Evolutionary conservation across 1,140 invertebrate genomes (phyloP).

Genomic region (Helicoverpa zea): DNA sequence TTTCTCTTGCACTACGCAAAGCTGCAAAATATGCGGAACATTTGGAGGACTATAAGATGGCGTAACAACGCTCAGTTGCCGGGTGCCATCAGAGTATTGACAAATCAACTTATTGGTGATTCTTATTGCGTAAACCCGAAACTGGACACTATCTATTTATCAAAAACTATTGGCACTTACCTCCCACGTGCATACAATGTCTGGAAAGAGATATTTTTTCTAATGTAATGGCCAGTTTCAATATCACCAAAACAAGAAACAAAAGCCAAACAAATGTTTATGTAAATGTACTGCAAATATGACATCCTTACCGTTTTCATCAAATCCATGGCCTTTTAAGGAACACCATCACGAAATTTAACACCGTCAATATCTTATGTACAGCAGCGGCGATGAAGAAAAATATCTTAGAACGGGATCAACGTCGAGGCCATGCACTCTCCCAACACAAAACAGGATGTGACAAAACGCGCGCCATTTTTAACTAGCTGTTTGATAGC

Average conservation of each 20-base stretch:
- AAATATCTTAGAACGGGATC: slow-evolving; percentile 82
- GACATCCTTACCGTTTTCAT: slow-evolving; percentile 85
- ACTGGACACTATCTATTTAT: slow-evolving; percentile 73
- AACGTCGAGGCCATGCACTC: slow-evolving; percentile 84
- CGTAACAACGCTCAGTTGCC: slow-evolving; percentile 86
- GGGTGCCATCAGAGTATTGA: slow-evolving; percentile 84
- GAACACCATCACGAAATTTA: slow-evolving; percentile 86
- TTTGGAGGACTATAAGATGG: slow-evolving; percentile 86
- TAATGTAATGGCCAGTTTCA: slow-evolving; percentile 87
- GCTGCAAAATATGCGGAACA: slow-evolving; percentile 83
- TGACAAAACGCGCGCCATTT: slow-evolving; percentile 85
- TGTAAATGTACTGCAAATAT: slow-evolving; percentile 71
- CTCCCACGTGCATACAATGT: slow-evolving; percentile 85
- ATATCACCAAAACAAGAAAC: slow-evolving; percentile 87
- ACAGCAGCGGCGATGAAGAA: slow-evolving; percentile 75
- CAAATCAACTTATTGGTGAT: slow-evolving; percentile 81
- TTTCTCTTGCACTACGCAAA: slow-evolving; percentile 71
- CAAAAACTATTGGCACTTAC: slow-evolving; percentile 84
- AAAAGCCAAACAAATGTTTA: slow-evolving; percentile 85
- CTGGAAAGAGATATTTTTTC: slow-evolving; percentile 87
- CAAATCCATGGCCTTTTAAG: slow-evolving; percentile 86
- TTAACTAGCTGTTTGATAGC: slow-evolving; percentile 66
- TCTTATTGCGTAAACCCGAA: slow-evolving; percentile 72
- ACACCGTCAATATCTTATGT: slow-evolving; percentile 78
- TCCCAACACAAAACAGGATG: slow-evolving; percentile 85